Percentiles rank a stretch among this genome's conserved stretches.
Evolutionary conservation across 2,888 invertebrate genomes (phyloP).

Genomic region (Limnephilus auricula): DNA sequence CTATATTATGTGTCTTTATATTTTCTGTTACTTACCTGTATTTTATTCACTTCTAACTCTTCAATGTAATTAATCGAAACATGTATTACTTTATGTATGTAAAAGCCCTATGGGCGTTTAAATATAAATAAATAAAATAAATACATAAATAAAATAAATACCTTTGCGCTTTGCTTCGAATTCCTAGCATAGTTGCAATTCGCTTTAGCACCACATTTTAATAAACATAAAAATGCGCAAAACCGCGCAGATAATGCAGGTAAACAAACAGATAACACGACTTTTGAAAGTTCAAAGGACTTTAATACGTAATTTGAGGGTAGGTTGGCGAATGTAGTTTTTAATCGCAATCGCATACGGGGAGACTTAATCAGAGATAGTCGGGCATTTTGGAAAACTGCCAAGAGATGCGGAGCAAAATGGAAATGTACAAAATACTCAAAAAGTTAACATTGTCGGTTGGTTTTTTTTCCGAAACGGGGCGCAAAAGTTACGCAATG

Average conservation of each 20-base stretch:
- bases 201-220: not conserved
- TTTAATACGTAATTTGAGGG: not conserved
- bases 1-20: no score
- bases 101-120: no score
- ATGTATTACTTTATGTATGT: no score
- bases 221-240: not conserved
- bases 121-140: no score
- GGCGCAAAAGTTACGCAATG: constrained; percentile 14
- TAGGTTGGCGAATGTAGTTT: not conserved
- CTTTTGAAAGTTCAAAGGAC: not conserved
- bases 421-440: constrained; percentile 32
- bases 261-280: not conserved
- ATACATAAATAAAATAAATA: no score
- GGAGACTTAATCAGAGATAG: constrained; percentile 14
- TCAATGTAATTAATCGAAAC: no score
- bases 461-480: not conserved
- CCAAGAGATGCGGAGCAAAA: constrained; percentile 27
- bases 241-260: not conserved
- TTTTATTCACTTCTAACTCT: no score
- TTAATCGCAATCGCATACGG: constrained; percentile 25
- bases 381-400: constrained; percentile 13
- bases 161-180: not conserved
- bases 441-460: constrained; percentile 20
- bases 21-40: no score
- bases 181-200: not conserved